Percentiles rank a stretch among this genome's conserved stretches.
Conservation (phyloP, 2,888 invertebrate genomes). For the Rhagophthalmus giganteus region DNA sequence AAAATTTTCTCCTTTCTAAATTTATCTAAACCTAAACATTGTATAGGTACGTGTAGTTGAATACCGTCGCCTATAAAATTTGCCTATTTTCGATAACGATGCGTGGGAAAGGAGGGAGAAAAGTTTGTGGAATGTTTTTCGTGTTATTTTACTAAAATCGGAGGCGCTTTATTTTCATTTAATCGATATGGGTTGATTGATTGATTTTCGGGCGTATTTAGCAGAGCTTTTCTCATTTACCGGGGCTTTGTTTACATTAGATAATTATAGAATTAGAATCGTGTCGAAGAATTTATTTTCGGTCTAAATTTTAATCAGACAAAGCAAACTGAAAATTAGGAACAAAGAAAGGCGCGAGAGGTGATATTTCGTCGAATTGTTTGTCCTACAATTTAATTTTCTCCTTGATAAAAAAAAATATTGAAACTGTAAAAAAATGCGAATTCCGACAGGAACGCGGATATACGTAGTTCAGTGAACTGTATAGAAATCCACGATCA, state of each 20-base stretch:
- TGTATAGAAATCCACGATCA: conserved; percentile 28
- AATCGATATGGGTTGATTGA: conserved; percentile 32
- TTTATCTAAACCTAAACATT: no score
- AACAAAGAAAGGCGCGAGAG: conserved; percentile 2
- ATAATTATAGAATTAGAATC: conserved; percentile 24
- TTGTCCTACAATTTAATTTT: conserved; percentile 17
- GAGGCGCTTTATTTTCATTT: conserved; percentile 21
- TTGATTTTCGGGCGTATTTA: conserved; percentile 29
- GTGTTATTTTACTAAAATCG: conserved; percentile 6
- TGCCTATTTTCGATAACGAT: no score
- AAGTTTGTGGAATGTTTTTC: conserved; percentile 7
- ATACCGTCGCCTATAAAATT: conserved; percentile 13
- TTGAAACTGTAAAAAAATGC: conserved; percentile 22
- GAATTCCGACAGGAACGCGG: conserved; percentile 14
- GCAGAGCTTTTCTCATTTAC: conserved; percentile 30
- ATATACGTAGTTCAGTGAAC: conserved; percentile 26
- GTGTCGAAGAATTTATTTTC: conserved; percentile 1
- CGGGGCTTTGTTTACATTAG: conserved; percentile 18
- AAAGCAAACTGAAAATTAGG: conserved; percentile 2
- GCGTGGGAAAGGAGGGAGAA: no score
- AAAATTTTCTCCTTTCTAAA: no score
- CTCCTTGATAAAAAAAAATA: conserved; percentile 10
- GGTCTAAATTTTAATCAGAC: background rate
- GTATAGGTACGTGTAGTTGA: no score
- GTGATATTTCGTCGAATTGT: no score